A percentile compares a stretch with the other conserved stretches of the same genome.
These are phyloP conservation scores for Narcine bancroftii DNA, from an alignment of 2,113 vertebrate genomes.

Conservation along the genomic window DNA sequence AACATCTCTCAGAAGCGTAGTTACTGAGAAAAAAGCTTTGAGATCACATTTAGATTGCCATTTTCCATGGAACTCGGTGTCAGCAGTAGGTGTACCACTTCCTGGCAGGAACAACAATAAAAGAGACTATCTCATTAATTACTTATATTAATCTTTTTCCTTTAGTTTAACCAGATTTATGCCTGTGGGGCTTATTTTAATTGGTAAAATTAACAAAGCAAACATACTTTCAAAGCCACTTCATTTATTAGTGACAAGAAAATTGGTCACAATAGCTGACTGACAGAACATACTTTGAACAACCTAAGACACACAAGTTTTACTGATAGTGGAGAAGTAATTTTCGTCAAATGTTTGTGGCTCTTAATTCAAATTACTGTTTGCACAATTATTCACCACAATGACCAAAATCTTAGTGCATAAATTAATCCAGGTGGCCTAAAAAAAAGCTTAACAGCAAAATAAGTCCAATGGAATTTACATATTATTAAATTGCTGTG, in stretches of 20 bases:
- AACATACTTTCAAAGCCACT: conserved; percentile 36
- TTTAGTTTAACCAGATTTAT: conserved; percentile 37
- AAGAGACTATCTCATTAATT: conserved; percentile 36
- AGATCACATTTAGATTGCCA: conserved; percentile 11
- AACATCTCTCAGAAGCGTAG: conserved; percentile 5
- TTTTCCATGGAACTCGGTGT: conserved; percentile 16
- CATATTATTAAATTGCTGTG: conserved; percentile 25
- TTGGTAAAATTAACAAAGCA: conserved; percentile 38
- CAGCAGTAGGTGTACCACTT: conserved; percentile 31
- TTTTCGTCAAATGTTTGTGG: conserved; percentile 6
- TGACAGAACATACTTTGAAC: conserved; percentile 33
- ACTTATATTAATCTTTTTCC: conserved; percentile 36
- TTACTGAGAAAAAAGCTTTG: conserved; percentile 19
- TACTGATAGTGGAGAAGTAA: conserved; percentile 21
- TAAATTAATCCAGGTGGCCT: conserved; percentile 33
- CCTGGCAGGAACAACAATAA: conserved; percentile 31
- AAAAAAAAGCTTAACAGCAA: neutral
- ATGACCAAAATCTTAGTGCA: neutral
- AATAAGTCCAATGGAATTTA: neutral
- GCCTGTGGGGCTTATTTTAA: conserved; percentile 32
- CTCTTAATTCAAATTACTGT: conserved; percentile 21
- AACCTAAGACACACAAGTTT: neutral
- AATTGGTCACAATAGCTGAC: conserved; percentile 33
- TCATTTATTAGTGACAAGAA: conserved; percentile 35
- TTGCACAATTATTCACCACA: conserved; percentile 5